Base-by-base conservation (phyloP, 2,888 invertebrate species). In the Amphipyra berbera region DNA sequence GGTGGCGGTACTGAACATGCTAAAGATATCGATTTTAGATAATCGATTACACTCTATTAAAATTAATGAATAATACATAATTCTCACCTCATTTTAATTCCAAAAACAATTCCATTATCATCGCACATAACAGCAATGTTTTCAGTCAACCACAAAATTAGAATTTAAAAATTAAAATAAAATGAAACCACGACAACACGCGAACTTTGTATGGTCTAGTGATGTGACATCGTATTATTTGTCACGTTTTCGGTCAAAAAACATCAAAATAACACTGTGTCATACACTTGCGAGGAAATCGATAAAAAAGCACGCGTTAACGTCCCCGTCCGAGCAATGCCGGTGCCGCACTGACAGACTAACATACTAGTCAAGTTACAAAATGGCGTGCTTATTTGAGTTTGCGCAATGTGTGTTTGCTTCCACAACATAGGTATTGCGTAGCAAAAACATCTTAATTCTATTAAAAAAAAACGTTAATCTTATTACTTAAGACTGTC, bases 251-350 rank as follows among this genome's bases (percentile, higher is more conserved):
- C 74, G 68, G 60, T 74, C 41, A 73, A 65, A 78, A 91, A 92
- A 91, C 88, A 88, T 83, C 81, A 88, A 86, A 90, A 89, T 88
- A 90, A 90, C 89, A 90, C 85, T 76, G 59, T 79, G 76, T 75
- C 61, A 69, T 68, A 61, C 63, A 68, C 63, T 55, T 67, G 64
- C 82, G 76, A 73, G 70, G 64, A 80, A 84, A 90, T 91, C 90
- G 84, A 92, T 91, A 88, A 62, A 63, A 72, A 73, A 63, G 57
- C 75, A 78, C 82, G 82, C 73, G 78, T 73, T 73, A 68, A 81
- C 90, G 89, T 86, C 83, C 73, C 67, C 61, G 49, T 64, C 10
- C 27, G 13, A 48, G 61, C 63, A 65, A 64, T 60, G 82, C 78
- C 82, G 77, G 80, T 88, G 83, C 89, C 90, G 90, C 90, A 94